A percentile compares a stretch with the other conserved stretches of the same genome.
phyloP scores from a whole-genome alignment of 2,113 vertebrate genomes.

The Panurus biarmicus region DNA sequence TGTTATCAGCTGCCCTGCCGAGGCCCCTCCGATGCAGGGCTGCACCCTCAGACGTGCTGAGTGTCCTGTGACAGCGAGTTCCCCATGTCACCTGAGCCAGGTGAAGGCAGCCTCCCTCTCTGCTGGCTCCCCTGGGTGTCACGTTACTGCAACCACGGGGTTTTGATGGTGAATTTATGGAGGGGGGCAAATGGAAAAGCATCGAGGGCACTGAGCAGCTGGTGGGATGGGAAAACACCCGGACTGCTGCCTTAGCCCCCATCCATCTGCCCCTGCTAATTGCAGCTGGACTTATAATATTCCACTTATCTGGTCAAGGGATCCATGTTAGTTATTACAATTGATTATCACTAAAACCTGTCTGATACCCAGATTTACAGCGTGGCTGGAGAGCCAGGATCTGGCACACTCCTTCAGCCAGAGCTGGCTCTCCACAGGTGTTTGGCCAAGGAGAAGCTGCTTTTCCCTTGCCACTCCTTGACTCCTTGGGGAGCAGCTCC shows the following conservation, averaged over 20 bases:
- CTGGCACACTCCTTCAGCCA: neutral
- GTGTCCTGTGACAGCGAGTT: neutral
- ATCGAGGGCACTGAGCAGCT: neutral
- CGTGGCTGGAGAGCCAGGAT: neutral
- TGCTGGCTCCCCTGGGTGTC: neutral
- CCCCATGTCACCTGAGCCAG: fast-evolving
- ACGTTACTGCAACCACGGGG: fast-evolving
- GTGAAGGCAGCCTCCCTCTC: neutral
- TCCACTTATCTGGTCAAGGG: conserved; percentile 6
- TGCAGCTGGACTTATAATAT: neutral
- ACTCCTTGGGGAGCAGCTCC: fast-evolving
- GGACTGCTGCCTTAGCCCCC: neutral
- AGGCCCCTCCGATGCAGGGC: neutral
- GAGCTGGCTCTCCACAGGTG: fast-evolving
- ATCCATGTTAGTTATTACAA: neutral
- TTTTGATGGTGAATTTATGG: fast-evolving
- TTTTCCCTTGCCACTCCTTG: fast-evolving
- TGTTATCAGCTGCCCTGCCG: neutral
- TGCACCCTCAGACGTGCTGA: fast-evolving
- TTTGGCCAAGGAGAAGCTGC: neutral
- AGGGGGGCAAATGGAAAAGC: neutral
- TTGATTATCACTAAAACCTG: conserved; percentile 40
- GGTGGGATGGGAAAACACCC: neutral
- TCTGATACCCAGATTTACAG: conserved; percentile 54
- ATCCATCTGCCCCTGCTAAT: conserved; percentile 36